A percentile compares a stretch with the other conserved stretches of the same genome.
Evolutionary conservation across 2,888 invertebrate species (phyloP).

Genomic region (Tanypteryx hageni): DNA sequence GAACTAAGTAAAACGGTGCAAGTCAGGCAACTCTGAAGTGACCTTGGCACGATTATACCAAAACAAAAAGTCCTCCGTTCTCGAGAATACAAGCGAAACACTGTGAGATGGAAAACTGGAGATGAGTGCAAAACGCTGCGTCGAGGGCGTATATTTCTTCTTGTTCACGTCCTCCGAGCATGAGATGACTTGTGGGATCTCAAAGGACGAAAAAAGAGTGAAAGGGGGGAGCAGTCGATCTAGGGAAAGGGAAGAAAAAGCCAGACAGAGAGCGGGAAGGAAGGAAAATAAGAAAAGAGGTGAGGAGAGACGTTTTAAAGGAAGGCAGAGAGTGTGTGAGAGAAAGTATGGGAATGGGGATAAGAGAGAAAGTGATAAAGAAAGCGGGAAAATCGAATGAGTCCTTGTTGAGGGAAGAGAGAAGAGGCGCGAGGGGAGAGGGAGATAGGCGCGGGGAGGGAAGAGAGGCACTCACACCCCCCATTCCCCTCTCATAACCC

Average conservation of each 20-base stretch:
- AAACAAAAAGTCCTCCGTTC: background rate
- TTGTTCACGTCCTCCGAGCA: no score
- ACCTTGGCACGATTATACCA: no score
- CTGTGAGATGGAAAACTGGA: slow-evolving; percentile 65
- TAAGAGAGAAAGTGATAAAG: slow-evolving; percentile 34
- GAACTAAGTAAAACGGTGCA: no score
- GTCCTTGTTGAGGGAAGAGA: background rate
- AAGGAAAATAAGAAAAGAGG: slow-evolving; percentile 38
- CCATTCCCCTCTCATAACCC: no score
- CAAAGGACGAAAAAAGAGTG: slow-evolving; percentile 53
- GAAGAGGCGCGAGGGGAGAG: background rate
- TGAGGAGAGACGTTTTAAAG: slow-evolving; percentile 32
- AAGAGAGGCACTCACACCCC: background rate
- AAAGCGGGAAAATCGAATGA: slow-evolving; percentile 23
- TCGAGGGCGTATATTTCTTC: no score
- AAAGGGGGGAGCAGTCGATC: background rate
- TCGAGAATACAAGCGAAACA: slow-evolving; percentile 64
- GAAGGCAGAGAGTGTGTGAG: slow-evolving; percentile 59
- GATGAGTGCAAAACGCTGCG: slow-evolving; percentile 50
- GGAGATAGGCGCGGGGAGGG: background rate
- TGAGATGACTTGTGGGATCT: slow-evolving; percentile 56
- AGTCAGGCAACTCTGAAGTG: no score
- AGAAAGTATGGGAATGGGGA: slow-evolving; percentile 61
- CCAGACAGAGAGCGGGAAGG: background rate
- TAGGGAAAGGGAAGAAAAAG: background rate